phyloP scores from a whole-genome alignment of 1,140 invertebrate genomes.

The Bursaphelenchus mucronatus region DNA sequence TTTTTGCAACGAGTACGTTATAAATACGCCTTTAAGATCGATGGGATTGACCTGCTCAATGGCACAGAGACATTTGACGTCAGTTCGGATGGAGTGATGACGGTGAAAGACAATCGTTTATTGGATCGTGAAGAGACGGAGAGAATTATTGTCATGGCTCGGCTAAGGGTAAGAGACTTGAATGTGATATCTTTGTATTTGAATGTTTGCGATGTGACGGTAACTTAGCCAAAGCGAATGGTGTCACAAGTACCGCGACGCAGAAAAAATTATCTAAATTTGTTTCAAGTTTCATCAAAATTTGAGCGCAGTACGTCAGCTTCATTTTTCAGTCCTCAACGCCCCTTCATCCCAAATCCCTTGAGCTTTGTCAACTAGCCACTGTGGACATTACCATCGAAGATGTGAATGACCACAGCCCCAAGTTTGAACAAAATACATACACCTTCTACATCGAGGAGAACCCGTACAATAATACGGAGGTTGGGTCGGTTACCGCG shows the following conservation, averaged over 20 bases:
- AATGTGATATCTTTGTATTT: too few species aligned
- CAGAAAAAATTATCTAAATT: neutral
- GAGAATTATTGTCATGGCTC: slow-evolving; percentile 38
- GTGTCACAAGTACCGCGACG: too few species aligned
- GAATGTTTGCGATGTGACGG: too few species aligned
- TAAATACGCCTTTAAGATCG: slow-evolving; percentile 37
- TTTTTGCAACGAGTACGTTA: neutral
- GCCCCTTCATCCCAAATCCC: slow-evolving; percentile 39
- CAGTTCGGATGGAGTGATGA: slow-evolving; percentile 31
- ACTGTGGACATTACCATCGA: slow-evolving; percentile 39
- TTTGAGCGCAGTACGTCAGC: too few species aligned
- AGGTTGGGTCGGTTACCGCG: slow-evolving; percentile 43
- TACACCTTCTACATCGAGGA: slow-evolving; percentile 37
- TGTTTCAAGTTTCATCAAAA: slow-evolving; percentile 2
- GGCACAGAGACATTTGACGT: slow-evolving; percentile 46
- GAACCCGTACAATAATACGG: slow-evolving; percentile 47
- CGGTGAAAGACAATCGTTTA: slow-evolving; percentile 28
- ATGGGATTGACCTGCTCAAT: slow-evolving; percentile 45
- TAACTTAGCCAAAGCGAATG: too few species aligned
- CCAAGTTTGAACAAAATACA: slow-evolving; percentile 23
- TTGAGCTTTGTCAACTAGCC: slow-evolving; percentile 45
- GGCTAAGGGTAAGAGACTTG: slow-evolving; percentile 15
- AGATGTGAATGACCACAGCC: slow-evolving; percentile 43
- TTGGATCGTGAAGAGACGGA: slow-evolving; percentile 41
- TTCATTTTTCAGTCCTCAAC: slow-evolving; percentile 33